Evolutionary conservation across 2,888 invertebrate genomes (phyloP).

Genomic region (Hypomecis atomaria): DNA sequence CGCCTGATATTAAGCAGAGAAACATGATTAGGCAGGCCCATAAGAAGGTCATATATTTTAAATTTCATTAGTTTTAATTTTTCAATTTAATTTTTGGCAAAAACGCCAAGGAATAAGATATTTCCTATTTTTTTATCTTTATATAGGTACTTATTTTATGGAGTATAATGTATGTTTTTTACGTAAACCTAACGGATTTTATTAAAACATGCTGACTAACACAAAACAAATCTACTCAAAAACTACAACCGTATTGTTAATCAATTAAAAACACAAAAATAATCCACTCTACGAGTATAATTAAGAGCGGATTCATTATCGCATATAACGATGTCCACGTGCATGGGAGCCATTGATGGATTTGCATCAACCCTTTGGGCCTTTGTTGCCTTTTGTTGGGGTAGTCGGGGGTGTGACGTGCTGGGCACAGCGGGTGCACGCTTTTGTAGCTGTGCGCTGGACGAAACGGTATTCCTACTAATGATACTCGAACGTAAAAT

Average conservation of each 20-base stretch:
- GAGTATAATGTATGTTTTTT: too few species aligned
- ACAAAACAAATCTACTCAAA: neutral
- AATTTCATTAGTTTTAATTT: too few species aligned
- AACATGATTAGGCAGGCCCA: too few species aligned
- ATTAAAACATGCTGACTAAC: too few species aligned
- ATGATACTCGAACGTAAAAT: neutral
- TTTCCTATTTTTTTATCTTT: too few species aligned
- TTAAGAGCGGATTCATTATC: slow-evolving; percentile 25
- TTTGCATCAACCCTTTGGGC: slow-evolving; percentile 25
- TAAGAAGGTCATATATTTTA: too few species aligned
- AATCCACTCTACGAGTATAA: slow-evolving; percentile 34
- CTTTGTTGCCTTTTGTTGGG: slow-evolving; percentile 47
- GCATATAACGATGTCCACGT: slow-evolving; percentile 24
- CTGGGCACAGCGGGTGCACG: slow-evolving; percentile 64
- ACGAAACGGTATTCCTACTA: slow-evolving; percentile 2
- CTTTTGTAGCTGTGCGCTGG: slow-evolving; percentile 36
- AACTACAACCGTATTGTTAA: slow-evolving; percentile 10
- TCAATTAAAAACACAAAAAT: slow-evolving; percentile 13
- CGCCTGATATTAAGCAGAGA: too few species aligned
- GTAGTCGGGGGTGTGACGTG: slow-evolving; percentile 56
- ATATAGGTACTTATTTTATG: too few species aligned
- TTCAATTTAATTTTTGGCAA: too few species aligned
- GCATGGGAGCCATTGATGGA: slow-evolving; percentile 27
- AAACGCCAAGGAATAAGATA: too few species aligned
- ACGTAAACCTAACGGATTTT: too few species aligned